These are phyloP conservation scores for Tetramorium alpestre DNA, from an alignment of 1,140 invertebrate genomes.

Conservation along the genomic window DNA sequence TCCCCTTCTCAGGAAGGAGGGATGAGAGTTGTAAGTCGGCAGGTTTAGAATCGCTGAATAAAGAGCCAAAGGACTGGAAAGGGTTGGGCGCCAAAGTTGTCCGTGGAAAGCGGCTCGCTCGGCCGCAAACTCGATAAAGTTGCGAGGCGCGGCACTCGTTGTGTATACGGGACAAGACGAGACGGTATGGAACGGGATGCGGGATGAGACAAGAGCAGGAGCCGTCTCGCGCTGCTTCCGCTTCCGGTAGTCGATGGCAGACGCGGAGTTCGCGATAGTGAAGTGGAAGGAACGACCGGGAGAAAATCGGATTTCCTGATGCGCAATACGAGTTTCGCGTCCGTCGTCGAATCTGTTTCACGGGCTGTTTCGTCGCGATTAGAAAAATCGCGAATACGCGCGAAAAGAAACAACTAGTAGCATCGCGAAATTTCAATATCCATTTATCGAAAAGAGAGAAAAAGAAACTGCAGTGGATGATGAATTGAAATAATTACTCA, in stretches of 20 bases:
- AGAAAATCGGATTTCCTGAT: conserved; percentile 77
- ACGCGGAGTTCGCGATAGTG: conserved; percentile 50
- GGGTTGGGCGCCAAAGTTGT: conserved; percentile 78
- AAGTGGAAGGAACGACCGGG: not conserved
- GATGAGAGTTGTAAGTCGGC: conserved; percentile 56
- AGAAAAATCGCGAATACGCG: conserved; percentile 9
- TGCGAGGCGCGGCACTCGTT: conserved; percentile 70
- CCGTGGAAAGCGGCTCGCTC: conserved; percentile 79
- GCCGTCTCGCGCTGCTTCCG: conserved; percentile 78
- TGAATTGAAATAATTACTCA: not conserved
- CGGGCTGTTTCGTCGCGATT: conserved; percentile 59
- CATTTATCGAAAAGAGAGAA: not conserved
- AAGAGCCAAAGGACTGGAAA: conserved; percentile 75
- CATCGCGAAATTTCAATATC: not conserved
- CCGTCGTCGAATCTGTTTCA: conserved; percentile 62
- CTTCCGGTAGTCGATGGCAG: conserved; percentile 71
- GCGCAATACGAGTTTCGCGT: conserved; percentile 68
- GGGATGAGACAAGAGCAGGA: conserved; percentile 44
- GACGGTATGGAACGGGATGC: not conserved
- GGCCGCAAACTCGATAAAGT: conserved; percentile 84
- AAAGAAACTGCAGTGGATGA: not conserved
- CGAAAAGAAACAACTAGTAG: not conserved
- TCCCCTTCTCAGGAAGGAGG: conserved; percentile 26
- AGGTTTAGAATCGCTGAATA: conserved; percentile 77
- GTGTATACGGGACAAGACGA: conserved; percentile 44